Evolutionary conservation across 2,797 vertebrate genomes (phyloP), one percentile per base, ranked within the genome.

Genomic region (Poecilia wingei): DNA sequence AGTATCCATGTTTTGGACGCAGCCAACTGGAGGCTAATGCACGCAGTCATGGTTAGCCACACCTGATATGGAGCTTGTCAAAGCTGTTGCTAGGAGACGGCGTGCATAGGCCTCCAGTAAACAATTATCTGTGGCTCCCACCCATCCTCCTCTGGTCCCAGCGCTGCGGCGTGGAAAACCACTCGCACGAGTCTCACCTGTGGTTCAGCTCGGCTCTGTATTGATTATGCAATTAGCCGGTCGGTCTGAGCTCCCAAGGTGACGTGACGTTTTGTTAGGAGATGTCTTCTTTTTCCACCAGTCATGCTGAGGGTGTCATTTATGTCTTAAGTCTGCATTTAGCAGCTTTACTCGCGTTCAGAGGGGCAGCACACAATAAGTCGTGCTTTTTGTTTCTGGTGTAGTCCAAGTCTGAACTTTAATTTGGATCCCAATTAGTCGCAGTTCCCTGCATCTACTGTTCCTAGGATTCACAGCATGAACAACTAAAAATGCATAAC

Each of bases 11-110:
- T 82, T 85, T 89, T 77, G 76, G 81, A 79, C 45, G 18, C 68
- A 66, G 73, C 69, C 18, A 47, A 59, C n/a, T 69, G 69, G 88
- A 93, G 90, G 94, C 92, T 95, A 93, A 95, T 94, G 84, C 87
- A 84, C 88, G 93, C 85, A 81, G 88, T 88, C 79, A 71, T 82
- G 93, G 91, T 94, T 94, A 88, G 93, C 93, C 94, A 95, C 95
- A 95, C 95, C 95, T 96, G 94, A 96, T 96, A 95, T 82, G 90
- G 83, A 90, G 95, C 94, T 95, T 94, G 94, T 90, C 84, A 91
- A 81, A 89, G 90, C 84, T 87, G 96, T 97, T 98, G 96, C 97
- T 97, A 96, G 96, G 97, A 93, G 94, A 97, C 94, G 70, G 84
- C 88, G 49, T 90, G 93, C 95, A 95, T 94, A 95, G 95, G 93